These are phyloP conservation scores for Stichopus chloronotus DNA, from an alignment of 35 echinoderm and acorn worm genomes.

Conservation along the genomic window DNA sequence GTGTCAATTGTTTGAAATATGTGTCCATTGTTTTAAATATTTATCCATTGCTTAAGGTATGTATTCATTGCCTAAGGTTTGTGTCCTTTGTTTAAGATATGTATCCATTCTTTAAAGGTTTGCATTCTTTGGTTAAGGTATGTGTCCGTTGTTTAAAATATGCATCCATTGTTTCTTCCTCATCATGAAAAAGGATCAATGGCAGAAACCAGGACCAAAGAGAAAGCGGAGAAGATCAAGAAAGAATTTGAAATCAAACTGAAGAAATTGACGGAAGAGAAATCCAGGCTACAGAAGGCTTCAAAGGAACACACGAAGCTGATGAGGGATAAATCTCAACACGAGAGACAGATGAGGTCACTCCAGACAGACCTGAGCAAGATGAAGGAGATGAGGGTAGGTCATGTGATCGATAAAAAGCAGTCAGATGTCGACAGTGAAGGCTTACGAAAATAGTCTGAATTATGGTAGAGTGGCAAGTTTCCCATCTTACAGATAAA, in stretches of 20 bases:
- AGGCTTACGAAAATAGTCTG: not conserved
- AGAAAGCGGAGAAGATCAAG: slow-evolving; percentile 91
- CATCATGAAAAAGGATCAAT: slow-evolving; percentile 66
- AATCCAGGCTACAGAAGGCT: slow-evolving; percentile 71
- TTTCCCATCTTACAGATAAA: no score
- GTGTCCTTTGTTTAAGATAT: no score
- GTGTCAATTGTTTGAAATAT: no score
- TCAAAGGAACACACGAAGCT: slow-evolving; percentile 88
- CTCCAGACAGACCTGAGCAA: slow-evolving; percentile 65
- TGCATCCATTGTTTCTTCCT: not conserved
- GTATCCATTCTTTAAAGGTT: no score
- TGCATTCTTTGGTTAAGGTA: not conserved
- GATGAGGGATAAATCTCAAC: slow-evolving; percentile 82
- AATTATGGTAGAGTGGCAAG: no score
- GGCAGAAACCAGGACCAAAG: slow-evolving; percentile 87
- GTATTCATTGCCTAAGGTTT: no score
- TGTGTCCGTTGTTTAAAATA: not conserved
- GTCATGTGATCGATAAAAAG: not conserved
- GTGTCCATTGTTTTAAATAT: no score
- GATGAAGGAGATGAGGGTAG: slow-evolving; percentile 93
- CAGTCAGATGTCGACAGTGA: not conserved
- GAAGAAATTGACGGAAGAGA: slow-evolving; percentile 85
- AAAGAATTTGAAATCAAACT: slow-evolving; percentile 96
- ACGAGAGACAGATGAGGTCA: slow-evolving; percentile 89
- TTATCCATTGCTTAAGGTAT: no score